phyloP scores from a whole-genome alignment of 2,888 invertebrate genomes.

The Salpingus planirostris region DNA sequence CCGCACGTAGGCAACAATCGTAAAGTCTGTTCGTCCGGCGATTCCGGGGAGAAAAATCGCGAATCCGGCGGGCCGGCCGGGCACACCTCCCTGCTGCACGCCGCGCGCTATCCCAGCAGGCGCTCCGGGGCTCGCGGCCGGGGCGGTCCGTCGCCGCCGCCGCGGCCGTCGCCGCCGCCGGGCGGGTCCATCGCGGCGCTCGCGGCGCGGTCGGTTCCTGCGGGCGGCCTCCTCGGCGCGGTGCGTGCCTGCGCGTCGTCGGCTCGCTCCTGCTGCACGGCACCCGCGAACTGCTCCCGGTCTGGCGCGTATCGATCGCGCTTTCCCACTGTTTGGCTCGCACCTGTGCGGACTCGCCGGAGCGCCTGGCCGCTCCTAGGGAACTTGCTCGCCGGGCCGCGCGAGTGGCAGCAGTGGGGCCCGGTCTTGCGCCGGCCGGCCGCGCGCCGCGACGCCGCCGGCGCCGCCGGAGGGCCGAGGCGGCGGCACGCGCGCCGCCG shows the following conservation, averaged over 20 bases:
- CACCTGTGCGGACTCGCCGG: conserved; percentile 22
- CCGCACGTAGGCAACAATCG: too few relatives aligned
- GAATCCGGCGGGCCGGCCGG: too few relatives aligned
- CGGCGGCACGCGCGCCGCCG: conserved; percentile 17
- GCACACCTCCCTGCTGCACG: conserved; percentile 23
- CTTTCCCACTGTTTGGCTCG: conserved; percentile 28
- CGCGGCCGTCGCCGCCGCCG: conserved; percentile 12
- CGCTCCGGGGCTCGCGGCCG: conserved; percentile 6
- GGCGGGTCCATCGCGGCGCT: too few relatives aligned
- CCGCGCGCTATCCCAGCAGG: conserved; percentile 14
- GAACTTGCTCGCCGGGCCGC: conserved; percentile 16
- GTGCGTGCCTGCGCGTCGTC: conserved; percentile 8
- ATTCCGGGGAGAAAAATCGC: too few relatives aligned
- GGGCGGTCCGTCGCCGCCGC: conserved; percentile 11
- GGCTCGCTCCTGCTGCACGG: conserved; percentile 8
- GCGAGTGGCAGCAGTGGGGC: conserved; percentile 23
- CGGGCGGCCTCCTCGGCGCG: too few relatives aligned
- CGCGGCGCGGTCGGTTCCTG: too few relatives aligned
- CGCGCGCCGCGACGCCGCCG: conserved; percentile 14
- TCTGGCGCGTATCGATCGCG: conserved; percentile 27
- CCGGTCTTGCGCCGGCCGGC: conserved; percentile 19
- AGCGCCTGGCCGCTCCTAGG: conserved; percentile 17
- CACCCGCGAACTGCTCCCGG: conserved; percentile 14
- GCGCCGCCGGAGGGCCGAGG: too few relatives aligned
- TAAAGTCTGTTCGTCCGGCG: too few relatives aligned